Conservation (phyloP, 2,797 vertebrate species). For the Acridotheres tristis region DNA sequence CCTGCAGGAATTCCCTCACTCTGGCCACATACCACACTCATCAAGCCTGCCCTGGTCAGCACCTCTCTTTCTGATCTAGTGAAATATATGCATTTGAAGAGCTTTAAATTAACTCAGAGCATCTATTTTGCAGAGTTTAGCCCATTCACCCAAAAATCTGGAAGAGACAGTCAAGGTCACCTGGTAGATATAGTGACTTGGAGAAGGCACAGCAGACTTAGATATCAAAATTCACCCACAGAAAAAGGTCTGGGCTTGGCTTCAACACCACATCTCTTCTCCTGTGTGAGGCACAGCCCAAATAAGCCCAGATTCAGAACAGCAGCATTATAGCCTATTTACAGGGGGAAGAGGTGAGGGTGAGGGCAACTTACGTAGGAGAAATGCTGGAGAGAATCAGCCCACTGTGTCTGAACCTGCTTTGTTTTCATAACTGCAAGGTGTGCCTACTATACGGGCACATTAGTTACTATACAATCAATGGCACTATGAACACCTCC, state of each 20-base stretch:
- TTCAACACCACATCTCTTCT: background rate
- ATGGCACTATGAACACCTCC: background rate
- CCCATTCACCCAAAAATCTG: background rate
- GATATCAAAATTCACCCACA: background rate
- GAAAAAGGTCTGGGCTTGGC: background rate
- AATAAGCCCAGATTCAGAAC: background rate
- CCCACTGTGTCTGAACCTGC: background rate
- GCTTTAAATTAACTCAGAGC: background rate
- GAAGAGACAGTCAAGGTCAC: background rate
- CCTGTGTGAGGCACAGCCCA: background rate
- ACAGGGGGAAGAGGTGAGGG: rapidly evolving
- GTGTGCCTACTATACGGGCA: background rate
- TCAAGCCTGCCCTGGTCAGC: background rate
- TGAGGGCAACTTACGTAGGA: background rate
- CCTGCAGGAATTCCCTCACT: background rate
- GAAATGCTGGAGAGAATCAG: background rate
- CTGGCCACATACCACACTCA: background rate
- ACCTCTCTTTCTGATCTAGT: background rate
- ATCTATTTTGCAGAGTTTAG: background rate
- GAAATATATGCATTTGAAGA: background rate
- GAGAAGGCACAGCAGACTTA: background rate
- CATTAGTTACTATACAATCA: background rate
- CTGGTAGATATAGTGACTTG: background rate
- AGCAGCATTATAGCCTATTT: background rate
- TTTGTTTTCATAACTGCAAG: conserved; percentile 27